A percentile compares a stretch with the other conserved stretches of the same genome.
Conservation (phyloP, 2,113 vertebrate genomes). For the Silurus asotus region DNA sequence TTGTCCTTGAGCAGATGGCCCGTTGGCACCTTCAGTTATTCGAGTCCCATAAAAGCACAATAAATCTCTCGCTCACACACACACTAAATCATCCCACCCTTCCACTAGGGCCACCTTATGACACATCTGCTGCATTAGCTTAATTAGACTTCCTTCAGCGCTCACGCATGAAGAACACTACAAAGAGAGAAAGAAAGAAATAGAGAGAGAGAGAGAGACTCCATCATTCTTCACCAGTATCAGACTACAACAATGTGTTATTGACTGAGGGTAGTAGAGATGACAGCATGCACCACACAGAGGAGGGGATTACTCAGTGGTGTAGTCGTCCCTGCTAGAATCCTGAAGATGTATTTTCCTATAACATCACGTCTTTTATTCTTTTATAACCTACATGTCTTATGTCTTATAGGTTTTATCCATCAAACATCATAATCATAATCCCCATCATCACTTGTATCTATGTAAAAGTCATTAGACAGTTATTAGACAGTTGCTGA, state of each 20-base stretch:
- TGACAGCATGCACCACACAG: not conserved
- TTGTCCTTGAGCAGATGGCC: slow-evolving; percentile 76
- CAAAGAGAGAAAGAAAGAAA: not conserved
- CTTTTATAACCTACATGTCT: too few species aligned
- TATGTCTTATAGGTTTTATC: too few species aligned
- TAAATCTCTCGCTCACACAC: slow-evolving; percentile 77
- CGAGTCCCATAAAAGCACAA: slow-evolving; percentile 98
- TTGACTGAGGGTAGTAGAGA: not conserved
- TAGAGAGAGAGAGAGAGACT: not conserved
- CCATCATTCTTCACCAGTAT: slow-evolving; percentile 9
- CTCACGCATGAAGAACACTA: slow-evolving; percentile 14
- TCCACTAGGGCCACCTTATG: not conserved
- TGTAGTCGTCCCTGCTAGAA: not conserved
- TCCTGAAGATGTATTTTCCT: not conserved
- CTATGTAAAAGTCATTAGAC: too few species aligned
- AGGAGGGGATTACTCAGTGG: not conserved
- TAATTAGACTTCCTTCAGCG: slow-evolving; percentile 22
- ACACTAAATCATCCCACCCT: not conserved
- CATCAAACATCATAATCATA: too few species aligned
- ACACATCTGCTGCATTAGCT: slow-evolving; percentile 7
- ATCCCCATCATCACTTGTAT: too few species aligned
- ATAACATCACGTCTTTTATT: not conserved
- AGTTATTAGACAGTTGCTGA: too few species aligned
- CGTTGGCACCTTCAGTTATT: slow-evolving; percentile 93
- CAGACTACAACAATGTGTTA: not conserved